A percentile compares a stretch with the other conserved stretches of the same genome.
Evolutionary conservation across 2,797 vertebrate species (phyloP).

Genomic region (Eidolon dupreanum): DNA sequence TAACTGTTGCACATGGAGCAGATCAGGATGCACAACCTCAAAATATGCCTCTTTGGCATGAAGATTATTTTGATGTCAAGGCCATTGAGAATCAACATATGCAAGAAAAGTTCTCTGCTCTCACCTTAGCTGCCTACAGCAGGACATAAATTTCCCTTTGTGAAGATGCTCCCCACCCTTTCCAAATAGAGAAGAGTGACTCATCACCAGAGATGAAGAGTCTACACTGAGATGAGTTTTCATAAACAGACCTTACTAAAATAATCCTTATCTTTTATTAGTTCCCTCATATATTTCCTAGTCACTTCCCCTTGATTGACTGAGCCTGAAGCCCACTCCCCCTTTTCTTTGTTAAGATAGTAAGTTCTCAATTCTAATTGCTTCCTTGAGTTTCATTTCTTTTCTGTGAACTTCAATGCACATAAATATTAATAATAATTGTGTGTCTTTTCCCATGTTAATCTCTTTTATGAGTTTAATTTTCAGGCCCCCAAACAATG

Average conservation of each 20-base stretch:
- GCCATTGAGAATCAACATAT: not conserved
- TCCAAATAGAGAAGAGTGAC: not conserved
- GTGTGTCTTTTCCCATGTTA: not conserved
- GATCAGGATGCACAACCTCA: not conserved
- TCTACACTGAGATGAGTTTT: not conserved
- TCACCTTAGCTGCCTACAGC: not conserved
- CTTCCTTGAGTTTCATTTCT: not conserved
- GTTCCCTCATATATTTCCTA: not conserved
- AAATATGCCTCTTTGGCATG: not conserved
- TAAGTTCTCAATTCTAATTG: not conserved
- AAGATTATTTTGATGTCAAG: not conserved
- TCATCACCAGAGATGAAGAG: not conserved
- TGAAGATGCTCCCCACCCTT: not conserved
- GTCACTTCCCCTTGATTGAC: not conserved
- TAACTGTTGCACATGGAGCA: not conserved
- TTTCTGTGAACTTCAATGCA: not conserved
- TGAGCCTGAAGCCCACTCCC: not conserved
- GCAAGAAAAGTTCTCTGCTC: not conserved
- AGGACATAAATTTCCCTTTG: not conserved
- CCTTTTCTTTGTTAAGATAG: not conserved
- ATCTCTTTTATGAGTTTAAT: not conserved
- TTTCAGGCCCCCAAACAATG: not conserved
- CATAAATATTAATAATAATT: not conserved
- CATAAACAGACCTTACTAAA: not conserved
- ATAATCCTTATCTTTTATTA: not conserved